A percentile compares a stretch with the other conserved stretches of the same genome.
These are phyloP conservation scores for Heliconius melpomene DNA, from an alignment of 1,140 invertebrate genomes.

Conservation along the genomic window DNA sequence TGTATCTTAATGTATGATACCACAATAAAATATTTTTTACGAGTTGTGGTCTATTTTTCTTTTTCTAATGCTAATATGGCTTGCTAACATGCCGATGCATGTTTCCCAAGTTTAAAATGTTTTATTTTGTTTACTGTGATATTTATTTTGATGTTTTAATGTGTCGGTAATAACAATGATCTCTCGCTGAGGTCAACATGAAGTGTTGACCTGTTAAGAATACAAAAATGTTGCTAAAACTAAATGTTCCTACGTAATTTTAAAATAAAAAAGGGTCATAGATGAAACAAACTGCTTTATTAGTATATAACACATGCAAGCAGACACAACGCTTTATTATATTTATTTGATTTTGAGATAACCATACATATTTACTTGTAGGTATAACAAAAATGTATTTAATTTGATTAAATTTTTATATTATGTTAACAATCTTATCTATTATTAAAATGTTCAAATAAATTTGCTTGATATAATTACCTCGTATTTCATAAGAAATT, in stretches of 20 bases:
- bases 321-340: conserved; percentile 37
- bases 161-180: no score
- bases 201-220: not conserved
- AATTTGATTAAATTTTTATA: not conserved
- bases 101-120: not conserved
- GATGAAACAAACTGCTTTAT: conserved; percentile 45
- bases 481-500: not conserved
- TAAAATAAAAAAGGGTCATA: not conserved
- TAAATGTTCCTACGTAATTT: not conserved
- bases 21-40: conserved; percentile 27
- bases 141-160: no score
- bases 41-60: conserved; percentile 7
- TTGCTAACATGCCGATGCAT: no score
- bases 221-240: not conserved
- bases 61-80: not conserved
- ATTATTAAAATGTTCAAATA: not conserved
- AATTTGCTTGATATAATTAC: not conserved
- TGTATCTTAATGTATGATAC: conserved; percentile 20
- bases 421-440: conserved; percentile 12
- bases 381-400: not conserved
- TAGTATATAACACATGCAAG: conserved; percentile 47
- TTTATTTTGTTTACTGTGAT: not conserved
- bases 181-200: no score
- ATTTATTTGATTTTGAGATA: conserved; percentile 1
- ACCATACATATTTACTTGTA: not conserved